These are phyloP conservation scores for Myiozetetes cayanensis DNA, from an alignment of 2,113 vertebrate genomes.

Conservation along the genomic window DNA sequence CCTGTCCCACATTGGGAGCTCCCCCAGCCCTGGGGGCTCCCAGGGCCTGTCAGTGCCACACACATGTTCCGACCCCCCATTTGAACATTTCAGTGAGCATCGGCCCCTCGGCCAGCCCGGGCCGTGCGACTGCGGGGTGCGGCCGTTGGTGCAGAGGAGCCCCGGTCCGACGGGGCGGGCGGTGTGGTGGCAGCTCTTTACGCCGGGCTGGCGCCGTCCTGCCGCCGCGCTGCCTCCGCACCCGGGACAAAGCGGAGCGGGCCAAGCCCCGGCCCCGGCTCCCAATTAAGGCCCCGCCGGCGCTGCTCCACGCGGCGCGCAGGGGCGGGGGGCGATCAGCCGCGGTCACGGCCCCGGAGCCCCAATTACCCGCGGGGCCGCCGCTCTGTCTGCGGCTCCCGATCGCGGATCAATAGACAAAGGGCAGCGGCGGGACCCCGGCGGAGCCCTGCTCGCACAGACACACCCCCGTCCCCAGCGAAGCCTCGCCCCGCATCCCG, in stretches of 20 bases:
- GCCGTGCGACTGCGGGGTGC: accelerated
- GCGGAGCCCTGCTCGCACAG: background rate
- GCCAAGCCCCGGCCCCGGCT: constrained; percentile 51
- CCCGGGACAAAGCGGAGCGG: constrained; percentile 52
- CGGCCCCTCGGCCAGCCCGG: background rate
- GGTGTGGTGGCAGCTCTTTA: constrained; percentile 63
- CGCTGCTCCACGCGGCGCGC: constrained; percentile 29
- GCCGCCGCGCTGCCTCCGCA: constrained; percentile 78
- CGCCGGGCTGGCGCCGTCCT: constrained; percentile 80
- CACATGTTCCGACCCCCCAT: accelerated
- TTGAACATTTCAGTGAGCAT: accelerated
- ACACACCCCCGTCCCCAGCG: accelerated
- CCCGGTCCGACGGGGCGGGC: constrained; percentile 26
- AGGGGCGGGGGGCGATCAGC: background rate
- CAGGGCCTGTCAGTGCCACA: accelerated
- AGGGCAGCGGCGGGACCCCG: constrained; percentile 52
- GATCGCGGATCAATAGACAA: constrained; percentile 78
- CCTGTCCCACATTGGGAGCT: accelerated
- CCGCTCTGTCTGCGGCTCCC: constrained; percentile 77
- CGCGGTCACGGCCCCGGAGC: constrained; percentile 68
- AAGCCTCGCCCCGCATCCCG: background rate
- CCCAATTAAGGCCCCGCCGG: constrained; percentile 73
- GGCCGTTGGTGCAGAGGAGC: background rate
- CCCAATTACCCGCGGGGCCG: constrained; percentile 79
- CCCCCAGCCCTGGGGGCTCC: background rate